Evolutionary conservation across 2,888 invertebrate species (phyloP), one percentile per base, ranked within the genome.

Genomic region (Lycia hirtaria): DNA sequence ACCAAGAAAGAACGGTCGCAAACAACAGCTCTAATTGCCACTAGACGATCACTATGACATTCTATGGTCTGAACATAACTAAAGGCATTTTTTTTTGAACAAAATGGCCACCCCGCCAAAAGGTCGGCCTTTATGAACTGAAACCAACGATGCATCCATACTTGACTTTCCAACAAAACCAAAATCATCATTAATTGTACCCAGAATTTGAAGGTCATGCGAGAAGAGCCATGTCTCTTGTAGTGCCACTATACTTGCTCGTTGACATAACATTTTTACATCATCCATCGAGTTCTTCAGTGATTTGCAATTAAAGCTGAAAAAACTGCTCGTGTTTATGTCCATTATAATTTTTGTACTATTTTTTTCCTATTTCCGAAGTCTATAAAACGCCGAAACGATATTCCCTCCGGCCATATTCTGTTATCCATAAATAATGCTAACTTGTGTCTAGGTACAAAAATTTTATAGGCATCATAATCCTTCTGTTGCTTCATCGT

Each of bases 401-500:
- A 38, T 7, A 38, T 22, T 0, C 38, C 38, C n/a, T 19, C 38
- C 5, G 38, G 38, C 38, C 38, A 38, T 5, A 26, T 26, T 9
- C 7, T 26, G 26, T 26, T 9, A 9, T 26, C 6, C 26, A 26
- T 26, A 26, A 26, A 26, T 9, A 26, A 1, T 26, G 3, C 26
- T 9, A 26, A 9, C 7, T 26, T 26, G 6, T 26, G 38, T 9
- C 12, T 19, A 38, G 38, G 38, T n/a, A 38, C 22, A 20, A 38
- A 20, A 6, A 38, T 38, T n/a, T 38, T 38, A 20, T 17, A 43
- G 24, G 38, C 19, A 20, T 20, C 9, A 19, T 38, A 38, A 10
- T 38, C 38, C 9, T 30, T 43, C 14, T 38, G 17, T n/a, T 20
- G 38, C 22, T 12, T 38, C 38, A 38, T 38, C 4, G 4, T 38